These are phyloP conservation scores for Camponotus pennsylvanicus DNA, from an alignment of 1,140 invertebrate species.

Conservation along the genomic window DNA sequence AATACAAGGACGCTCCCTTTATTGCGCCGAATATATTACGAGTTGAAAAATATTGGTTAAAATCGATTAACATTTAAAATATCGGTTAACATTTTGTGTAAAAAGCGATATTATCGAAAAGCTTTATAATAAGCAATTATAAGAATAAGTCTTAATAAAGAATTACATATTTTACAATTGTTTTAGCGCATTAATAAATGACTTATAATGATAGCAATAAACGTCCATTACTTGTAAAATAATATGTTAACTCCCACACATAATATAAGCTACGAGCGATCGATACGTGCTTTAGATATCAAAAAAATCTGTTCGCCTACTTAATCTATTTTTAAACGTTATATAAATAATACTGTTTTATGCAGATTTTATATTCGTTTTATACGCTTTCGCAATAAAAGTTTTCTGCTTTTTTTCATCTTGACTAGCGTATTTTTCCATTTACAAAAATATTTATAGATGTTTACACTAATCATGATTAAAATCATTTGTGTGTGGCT, in stretches of 20 bases:
- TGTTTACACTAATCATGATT: neutral
- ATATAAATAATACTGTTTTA: too few species aligned
- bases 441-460: neutral
- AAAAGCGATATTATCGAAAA: neutral
- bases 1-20: neutral
- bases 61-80: neutral
- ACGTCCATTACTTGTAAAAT: neutral
- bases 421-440: neutral
- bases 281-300: neutral
- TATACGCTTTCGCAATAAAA: constrained; percentile 3
- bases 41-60: neutral
- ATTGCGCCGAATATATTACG: neutral
- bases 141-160: neutral
- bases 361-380: neutral
- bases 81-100: neutral
- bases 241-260: neutral
- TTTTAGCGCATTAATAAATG: constrained; percentile 17
- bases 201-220: constrained; percentile 11
- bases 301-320: neutral
- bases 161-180: constrained; percentile 6
- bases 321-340: neutral
- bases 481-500: neutral
- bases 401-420: neutral
- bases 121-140: too few species aligned
- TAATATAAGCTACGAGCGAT: neutral